Evolutionary conservation across 2,113 vertebrate genomes (phyloP), one percentile per base, ranked within the genome.

Genomic region (Pandion haliaetus): DNA sequence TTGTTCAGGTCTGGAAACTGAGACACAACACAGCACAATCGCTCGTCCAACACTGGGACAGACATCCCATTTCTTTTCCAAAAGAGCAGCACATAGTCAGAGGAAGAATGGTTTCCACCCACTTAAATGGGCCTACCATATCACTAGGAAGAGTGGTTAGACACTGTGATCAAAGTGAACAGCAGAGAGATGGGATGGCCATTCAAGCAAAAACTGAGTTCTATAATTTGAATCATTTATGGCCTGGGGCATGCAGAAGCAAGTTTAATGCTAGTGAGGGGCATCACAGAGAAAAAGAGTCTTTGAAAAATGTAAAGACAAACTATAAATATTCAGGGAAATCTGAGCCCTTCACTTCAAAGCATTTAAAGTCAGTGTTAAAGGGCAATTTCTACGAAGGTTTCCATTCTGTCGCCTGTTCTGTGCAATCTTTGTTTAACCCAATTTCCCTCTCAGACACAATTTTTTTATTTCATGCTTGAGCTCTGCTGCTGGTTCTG

Each of bases 231-330:
- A 91, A 95, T 89, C 66, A 44, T 61, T 92, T 23, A 40, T 58
- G 80, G 85, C 90, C 78, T 31, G 77, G 82, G 77, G 73, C 80
- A 72, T 12, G 76, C 40, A 89, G 88, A 58, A 94, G 57, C 20
- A 59, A 65, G 58, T 50, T 55, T 59, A 85, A 92, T 59, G 71
- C 45, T 15, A 81, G 73, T 2, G 2, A 95, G 86, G 66, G 77
- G 69, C 1, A 0, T 66, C 82, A 29, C 26, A 23, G 86, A 34
- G 66, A 36, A 63, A 84, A 88, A 81, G 76, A 62, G 14, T 19
- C 88, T 97, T 92, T 91, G 93, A 92, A 88, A 96, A 92, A 88
- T 74, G 77, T 70, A 95, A 85, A 91, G 66, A 44, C 82, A 90
- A 82, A 57, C 71, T 73, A 63, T 40, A 96, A 78, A 93, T 59